Evolutionary conservation across 2,888 invertebrate species (phyloP).

Genomic region (Hoplodrina ambigua): DNA sequence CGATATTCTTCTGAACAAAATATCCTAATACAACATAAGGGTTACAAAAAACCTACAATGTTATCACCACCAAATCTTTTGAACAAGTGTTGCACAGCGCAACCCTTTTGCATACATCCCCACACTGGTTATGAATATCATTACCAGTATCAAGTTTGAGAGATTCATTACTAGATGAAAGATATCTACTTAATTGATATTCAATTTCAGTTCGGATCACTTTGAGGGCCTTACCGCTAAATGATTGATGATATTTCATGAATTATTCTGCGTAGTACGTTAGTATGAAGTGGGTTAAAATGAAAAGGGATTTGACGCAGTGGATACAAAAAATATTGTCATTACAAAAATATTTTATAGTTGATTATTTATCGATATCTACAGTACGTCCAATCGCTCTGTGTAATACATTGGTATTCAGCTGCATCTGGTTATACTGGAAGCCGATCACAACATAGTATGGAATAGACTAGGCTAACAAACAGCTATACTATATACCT

Average conservation of each 20-base stretch:
- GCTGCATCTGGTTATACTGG: too few species aligned
- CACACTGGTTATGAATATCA: conserved; percentile 80
- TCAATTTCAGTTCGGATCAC: conserved; percentile 59
- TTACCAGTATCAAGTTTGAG: conserved; percentile 78
- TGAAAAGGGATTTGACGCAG: not conserved
- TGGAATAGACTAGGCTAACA: too few species aligned
- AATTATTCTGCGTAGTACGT: conserved; percentile 33
- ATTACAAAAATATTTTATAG: too few species aligned
- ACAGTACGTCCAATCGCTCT: too few species aligned
- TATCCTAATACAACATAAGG: conserved; percentile 8
- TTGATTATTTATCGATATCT: too few species aligned
- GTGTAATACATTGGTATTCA: too few species aligned
- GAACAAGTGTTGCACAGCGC: conserved; percentile 65
- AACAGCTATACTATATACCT: too few species aligned
- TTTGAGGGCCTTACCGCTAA: conserved; percentile 55
- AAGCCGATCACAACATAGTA: too few species aligned
- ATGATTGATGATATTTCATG: conserved; percentile 53
- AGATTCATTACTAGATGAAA: conserved; percentile 69
- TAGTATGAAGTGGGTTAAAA: not conserved
- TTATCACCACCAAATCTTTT: conserved; percentile 50
- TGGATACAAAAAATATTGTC: not conserved
- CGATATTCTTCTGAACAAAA: not conserved
- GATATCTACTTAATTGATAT: conserved; percentile 67
- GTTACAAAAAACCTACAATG: conserved; percentile 13
- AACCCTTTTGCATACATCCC: conserved; percentile 70